These are phyloP conservation scores for Vombatus ursinus DNA, from an alignment of 2,113 vertebrate species.

Conservation along the genomic window DNA sequence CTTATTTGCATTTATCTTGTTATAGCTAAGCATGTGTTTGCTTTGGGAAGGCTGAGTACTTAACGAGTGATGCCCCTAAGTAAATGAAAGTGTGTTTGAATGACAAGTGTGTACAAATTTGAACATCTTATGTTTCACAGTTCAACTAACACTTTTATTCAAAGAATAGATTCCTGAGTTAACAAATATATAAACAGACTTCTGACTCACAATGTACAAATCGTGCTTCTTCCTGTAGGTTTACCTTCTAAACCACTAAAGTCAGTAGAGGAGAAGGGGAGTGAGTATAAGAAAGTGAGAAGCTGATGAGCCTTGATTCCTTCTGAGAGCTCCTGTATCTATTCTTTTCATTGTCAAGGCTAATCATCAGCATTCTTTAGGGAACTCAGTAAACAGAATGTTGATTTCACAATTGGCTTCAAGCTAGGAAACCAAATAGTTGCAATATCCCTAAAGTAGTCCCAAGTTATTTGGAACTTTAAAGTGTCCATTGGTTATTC, in stretches of 20 bases:
- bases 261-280: not conserved
- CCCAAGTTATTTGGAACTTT: not conserved
- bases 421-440: not conserved
- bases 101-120: not conserved
- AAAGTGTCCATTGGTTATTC: not conserved
- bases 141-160: not conserved
- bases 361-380: slow-evolving; percentile 2
- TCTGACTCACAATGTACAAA: not conserved
- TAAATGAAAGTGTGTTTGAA: slow-evolving; percentile 2
- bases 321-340: not conserved
- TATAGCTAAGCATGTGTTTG: not conserved
- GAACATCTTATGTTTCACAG: not conserved
- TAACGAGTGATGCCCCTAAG: not conserved
- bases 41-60: not conserved
- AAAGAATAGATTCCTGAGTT: not conserved
- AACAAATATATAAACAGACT: not conserved
- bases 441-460: not conserved
- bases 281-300: not conserved
- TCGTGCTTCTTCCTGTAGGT: not conserved
- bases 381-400: not conserved
- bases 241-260: not conserved
- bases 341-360: not conserved
- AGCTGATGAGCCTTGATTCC: not conserved
- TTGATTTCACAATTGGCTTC: not conserved
- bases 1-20: not conserved